phyloP scores from a whole-genome alignment of 2,888 invertebrate species.

The Nipponacmea schrenckii region DNA sequence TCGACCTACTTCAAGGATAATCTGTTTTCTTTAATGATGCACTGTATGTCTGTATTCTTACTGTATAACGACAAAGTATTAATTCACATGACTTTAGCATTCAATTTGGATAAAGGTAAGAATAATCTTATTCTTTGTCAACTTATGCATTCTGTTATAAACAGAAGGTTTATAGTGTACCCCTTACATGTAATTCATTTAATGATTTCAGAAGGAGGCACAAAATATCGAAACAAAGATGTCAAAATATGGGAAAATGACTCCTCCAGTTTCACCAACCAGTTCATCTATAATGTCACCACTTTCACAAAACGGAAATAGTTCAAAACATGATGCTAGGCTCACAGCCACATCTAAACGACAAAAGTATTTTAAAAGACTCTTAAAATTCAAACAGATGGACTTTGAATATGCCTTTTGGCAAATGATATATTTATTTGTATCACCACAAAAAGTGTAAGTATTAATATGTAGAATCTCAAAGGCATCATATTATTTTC shows the following conservation, averaged over 20 bases:
- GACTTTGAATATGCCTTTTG: constrained; percentile 99
- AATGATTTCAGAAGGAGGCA: too few relatives aligned
- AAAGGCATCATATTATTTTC: background rate
- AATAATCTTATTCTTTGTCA: too few relatives aligned
- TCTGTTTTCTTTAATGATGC: too few relatives aligned
- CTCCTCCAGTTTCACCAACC: constrained; percentile 55
- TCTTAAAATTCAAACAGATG: constrained; percentile 91
- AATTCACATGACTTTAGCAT: too few relatives aligned
- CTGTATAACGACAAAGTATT: too few relatives aligned
- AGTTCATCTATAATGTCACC: constrained; percentile 43
- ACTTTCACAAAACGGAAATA: constrained; percentile 24
- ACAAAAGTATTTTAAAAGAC: constrained; percentile 74
- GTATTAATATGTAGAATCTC: constrained; percentile 25
- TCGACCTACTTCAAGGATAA: too few relatives aligned
- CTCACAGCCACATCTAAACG: constrained; percentile 82
- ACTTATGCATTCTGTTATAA: too few relatives aligned
- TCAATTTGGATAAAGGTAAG: too few relatives aligned
- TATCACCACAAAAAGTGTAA: constrained; percentile 91
- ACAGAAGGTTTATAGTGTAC: too few relatives aligned
- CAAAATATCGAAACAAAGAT: constrained; percentile 18
- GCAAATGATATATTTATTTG: constrained; percentile 97
- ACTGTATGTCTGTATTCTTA: too few relatives aligned
- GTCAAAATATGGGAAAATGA: constrained; percentile 44
- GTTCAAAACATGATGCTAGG: constrained; percentile 42
- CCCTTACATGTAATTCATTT: too few relatives aligned